Evolutionary conservation across 2,888 invertebrate genomes (phyloP).

Genomic region (Macaria notata): DNA sequence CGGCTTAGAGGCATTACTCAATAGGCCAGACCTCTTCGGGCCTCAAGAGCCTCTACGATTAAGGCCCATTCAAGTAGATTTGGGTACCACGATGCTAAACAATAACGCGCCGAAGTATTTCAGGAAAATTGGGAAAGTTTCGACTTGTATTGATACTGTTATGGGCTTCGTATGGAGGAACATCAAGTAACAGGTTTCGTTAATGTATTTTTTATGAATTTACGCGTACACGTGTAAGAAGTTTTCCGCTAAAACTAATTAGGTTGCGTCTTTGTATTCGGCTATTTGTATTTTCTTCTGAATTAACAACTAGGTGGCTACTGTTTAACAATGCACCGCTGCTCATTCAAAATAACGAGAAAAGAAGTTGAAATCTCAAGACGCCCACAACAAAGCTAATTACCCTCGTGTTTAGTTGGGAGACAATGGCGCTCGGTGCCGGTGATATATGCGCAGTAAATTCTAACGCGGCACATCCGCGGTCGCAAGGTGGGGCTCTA

Average conservation of each 20-base stretch:
- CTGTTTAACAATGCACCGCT: neutral
- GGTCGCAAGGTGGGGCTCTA: constrained; percentile 66
- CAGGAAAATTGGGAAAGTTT: constrained; percentile 13
- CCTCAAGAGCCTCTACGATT: constrained; percentile 48
- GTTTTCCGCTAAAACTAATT: too few species aligned
- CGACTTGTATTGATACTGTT: constrained; percentile 9
- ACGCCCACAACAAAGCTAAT: constrained; percentile 53
- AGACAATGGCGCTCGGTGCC: constrained; percentile 60
- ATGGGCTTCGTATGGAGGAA: neutral
- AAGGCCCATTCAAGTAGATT: constrained; percentile 44
- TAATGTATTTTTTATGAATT: neutral
- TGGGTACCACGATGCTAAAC: constrained; percentile 35
- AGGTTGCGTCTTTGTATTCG: too few species aligned
- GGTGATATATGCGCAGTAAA: constrained; percentile 74
- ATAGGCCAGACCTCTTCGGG: constrained; percentile 51
- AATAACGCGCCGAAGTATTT: constrained; percentile 25
- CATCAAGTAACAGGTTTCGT: neutral
- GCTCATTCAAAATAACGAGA: constrained; percentile 10
- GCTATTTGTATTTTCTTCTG: too few species aligned
- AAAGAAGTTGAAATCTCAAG: constrained; percentile 21
- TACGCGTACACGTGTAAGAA: too few species aligned
- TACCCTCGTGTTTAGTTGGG: constrained; percentile 56
- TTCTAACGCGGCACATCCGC: constrained; percentile 65
- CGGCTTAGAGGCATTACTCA: constrained; percentile 70
- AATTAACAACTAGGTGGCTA: too few species aligned